phyloP scores from a whole-genome alignment of 2,113 vertebrate species.

The Probosciger aterrimus region DNA sequence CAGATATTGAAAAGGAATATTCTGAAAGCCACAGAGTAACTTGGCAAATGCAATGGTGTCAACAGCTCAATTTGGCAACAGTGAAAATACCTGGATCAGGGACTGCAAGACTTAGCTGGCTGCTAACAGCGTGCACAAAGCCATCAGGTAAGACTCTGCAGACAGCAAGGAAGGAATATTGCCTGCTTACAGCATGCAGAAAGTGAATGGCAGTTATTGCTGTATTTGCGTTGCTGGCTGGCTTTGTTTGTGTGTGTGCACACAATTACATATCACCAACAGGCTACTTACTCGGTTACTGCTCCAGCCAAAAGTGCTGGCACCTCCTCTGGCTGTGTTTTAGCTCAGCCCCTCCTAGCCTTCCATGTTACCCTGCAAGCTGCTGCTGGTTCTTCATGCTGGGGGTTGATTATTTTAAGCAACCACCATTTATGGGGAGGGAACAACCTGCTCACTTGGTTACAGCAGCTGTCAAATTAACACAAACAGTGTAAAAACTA shows the following conservation, averaged over 20 bases:
- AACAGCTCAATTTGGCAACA: not conserved
- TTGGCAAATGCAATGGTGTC: too few relatives aligned
- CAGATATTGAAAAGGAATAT: not conserved
- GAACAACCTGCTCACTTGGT: not conserved
- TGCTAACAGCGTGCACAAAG: not conserved
- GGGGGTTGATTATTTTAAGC: not conserved
- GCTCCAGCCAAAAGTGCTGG: not conserved
- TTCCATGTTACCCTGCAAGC: not conserved
- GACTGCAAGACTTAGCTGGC: not conserved
- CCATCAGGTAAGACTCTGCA: not conserved
- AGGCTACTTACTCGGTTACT: not conserved
- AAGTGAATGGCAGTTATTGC: not conserved
- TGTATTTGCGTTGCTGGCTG: not conserved
- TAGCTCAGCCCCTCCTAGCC: not conserved
- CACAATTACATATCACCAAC: accelerated
- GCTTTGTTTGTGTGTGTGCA: not conserved
- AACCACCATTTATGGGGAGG: constrained; percentile 30
- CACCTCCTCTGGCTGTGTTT: not conserved
- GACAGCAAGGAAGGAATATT: not conserved
- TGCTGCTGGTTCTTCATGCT: not conserved
- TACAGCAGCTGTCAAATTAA: not conserved
- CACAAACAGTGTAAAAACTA: not conserved
- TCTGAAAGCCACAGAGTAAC: not conserved
- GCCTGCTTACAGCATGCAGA: not conserved
- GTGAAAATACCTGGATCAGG: not conserved